Evolutionary conservation across 2,797 vertebrate species (phyloP).

Genomic region (Podargus strigoides): DNA sequence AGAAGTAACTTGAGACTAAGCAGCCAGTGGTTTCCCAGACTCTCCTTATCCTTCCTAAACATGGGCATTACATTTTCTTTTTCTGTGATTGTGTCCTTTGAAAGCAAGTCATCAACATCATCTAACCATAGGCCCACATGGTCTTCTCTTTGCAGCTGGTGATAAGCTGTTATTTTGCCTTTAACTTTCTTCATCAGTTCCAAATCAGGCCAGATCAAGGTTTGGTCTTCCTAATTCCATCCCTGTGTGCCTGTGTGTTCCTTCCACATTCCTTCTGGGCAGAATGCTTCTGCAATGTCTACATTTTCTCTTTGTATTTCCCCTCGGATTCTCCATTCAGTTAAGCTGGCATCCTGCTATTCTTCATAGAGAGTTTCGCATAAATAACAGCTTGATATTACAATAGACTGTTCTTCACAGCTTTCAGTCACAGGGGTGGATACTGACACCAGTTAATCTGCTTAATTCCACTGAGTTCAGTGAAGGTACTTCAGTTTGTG

Average conservation of each 20-base stretch:
- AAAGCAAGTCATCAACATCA: not conserved
- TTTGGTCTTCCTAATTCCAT: not conserved
- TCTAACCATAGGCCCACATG: too few relatives aligned
- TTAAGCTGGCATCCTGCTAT: not conserved
- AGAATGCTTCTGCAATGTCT: not conserved
- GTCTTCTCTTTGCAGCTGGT: not conserved
- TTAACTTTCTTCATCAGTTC: not conserved
- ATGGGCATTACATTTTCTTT: not conserved
- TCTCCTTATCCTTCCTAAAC: not conserved
- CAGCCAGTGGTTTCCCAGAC: not conserved
- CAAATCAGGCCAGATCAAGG: not conserved
- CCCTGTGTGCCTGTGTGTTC: not conserved
- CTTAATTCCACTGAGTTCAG: not conserved
- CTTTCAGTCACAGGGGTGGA: not conserved
- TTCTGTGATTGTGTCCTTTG: not conserved
- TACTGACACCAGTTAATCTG: not conserved
- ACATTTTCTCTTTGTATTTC: not conserved
- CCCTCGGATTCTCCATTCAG: not conserved
- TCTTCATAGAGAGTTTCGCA: not conserved
- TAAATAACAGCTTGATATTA: conserved; percentile 12
- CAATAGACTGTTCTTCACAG: conserved; percentile 4
- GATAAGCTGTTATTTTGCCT: not conserved
- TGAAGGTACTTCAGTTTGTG: not conserved
- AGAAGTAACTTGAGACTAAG: not conserved
- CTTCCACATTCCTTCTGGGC: not conserved